These are phyloP conservation scores for Salvelinus alpinus DNA, from an alignment of 2,113 vertebrate species.

Conservation along the genomic window DNA sequence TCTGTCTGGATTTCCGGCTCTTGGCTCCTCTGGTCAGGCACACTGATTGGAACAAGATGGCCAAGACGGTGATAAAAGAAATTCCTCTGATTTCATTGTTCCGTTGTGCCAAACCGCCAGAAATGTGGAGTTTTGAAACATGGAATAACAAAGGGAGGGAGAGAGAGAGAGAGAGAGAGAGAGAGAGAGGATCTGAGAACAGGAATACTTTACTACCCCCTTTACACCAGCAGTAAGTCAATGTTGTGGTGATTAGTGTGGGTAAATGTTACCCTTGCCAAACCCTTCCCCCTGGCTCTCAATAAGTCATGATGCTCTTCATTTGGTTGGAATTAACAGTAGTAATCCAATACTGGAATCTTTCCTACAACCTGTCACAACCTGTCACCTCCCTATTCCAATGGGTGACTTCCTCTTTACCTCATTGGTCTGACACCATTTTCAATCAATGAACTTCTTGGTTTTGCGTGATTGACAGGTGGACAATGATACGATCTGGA, in stretches of 20 bases:
- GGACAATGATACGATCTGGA: conserved; percentile 94
- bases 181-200: conserved; percentile 6
- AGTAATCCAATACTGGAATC: neutral
- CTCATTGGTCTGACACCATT: neutral
- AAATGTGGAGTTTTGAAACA: conserved; percentile 39
- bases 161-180: neutral
- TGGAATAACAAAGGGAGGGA: conserved; percentile 22
- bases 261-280: neutral
- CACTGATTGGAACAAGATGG: conserved; percentile 74
- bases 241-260: neutral
- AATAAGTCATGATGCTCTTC: neutral
- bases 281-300: neutral
- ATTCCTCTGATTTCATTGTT: conserved; percentile 71
- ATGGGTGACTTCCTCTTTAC: too few species aligned
- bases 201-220: too few species aligned
- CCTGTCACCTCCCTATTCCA: too few species aligned
- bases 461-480: conserved; percentile 72
- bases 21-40: conserved; percentile 45
- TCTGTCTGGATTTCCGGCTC: conserved; percentile 63
- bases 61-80: conserved; percentile 64
- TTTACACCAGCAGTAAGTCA: neutral
- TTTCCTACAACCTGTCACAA: conserved; percentile 1
- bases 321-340: neutral
- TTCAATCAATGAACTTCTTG: neutral
- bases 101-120: conserved; percentile 36